A percentile compares a stretch with the other conserved stretches of the same genome.
Evolutionary conservation across 2,797 vertebrate genomes (phyloP).

Genomic region (Loriculus beryllinus): DNA sequence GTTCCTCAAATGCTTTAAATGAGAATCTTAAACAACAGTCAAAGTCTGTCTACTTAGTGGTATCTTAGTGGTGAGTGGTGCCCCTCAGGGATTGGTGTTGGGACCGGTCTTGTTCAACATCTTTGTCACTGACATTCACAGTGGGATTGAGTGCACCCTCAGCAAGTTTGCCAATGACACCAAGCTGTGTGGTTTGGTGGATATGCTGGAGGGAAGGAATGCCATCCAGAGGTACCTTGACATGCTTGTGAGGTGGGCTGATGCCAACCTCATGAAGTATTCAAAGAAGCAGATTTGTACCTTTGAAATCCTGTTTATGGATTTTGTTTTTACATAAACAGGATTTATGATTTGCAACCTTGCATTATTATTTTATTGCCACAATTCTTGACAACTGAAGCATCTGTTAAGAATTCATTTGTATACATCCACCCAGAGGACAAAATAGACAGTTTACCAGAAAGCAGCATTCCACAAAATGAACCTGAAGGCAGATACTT

Average conservation of each 20-base stretch:
- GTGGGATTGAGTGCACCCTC: too few species aligned
- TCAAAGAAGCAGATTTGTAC: background rate
- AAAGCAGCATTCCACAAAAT: background rate
- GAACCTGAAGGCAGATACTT: background rate
- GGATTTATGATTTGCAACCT: background rate
- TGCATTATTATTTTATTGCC: background rate
- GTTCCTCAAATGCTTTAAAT: background rate
- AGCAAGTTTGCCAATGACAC: too few species aligned
- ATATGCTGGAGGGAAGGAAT: too few species aligned
- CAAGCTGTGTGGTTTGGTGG: too few species aligned
- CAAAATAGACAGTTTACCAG: background rate
- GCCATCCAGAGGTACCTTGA: too few species aligned
- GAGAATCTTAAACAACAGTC: background rate
- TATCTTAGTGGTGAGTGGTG: too few species aligned
- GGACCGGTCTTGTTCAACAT: too few species aligned
- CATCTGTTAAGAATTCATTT: background rate
- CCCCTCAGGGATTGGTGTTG: too few species aligned
- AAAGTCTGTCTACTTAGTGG: background rate
- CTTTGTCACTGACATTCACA: too few species aligned
- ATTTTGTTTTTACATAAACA: background rate
- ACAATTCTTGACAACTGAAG: background rate
- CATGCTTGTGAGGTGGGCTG: too few species aligned
- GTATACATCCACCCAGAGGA: background rate
- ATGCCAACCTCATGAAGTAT: background rate
- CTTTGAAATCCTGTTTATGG: background rate